A percentile compares a stretch with the other conserved stretches of the same genome.
Evolutionary conservation across 1,140 invertebrate species (phyloP).

Genomic region (Drosophila bocki): DNA sequence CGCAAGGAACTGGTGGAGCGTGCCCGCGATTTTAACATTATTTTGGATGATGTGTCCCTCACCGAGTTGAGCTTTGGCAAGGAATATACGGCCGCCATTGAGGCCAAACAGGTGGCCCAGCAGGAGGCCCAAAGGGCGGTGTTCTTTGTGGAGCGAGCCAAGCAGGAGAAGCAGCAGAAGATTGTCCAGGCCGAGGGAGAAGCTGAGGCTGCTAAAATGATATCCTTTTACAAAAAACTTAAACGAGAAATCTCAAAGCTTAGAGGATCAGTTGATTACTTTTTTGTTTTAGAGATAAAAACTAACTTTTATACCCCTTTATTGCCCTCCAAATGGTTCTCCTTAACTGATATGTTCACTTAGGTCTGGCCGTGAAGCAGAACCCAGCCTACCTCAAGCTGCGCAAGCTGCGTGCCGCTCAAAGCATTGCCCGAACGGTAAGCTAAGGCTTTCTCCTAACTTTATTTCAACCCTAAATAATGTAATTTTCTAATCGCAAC

Average conservation of each 20-base stretch:
- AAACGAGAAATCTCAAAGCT: not conserved
- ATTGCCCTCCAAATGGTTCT: slow-evolving; percentile 69
- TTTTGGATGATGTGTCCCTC: slow-evolving; percentile 99
- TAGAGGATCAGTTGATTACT: no score
- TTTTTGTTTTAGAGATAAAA: not conserved
- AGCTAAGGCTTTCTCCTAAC: slow-evolving; percentile 66
- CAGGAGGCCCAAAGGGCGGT: slow-evolving; percentile 99
- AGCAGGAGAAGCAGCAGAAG: slow-evolving; percentile 99
- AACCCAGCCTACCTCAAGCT: slow-evolving; percentile 99
- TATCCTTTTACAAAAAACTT: slow-evolving; percentile 89
- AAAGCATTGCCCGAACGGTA: slow-evolving; percentile 98
- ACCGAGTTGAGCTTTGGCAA: slow-evolving; percentile 99
- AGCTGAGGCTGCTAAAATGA: slow-evolving; percentile 98
- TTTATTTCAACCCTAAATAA: not conserved
- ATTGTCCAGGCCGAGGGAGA: slow-evolving; percentile 99
- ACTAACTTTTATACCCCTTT: not conserved
- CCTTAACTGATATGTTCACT: slow-evolving; percentile 91
- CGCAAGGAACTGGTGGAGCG: slow-evolving; percentile 97
- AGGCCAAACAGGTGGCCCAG: slow-evolving; percentile 99
- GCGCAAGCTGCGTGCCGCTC: slow-evolving; percentile 98
- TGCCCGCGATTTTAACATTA: slow-evolving; percentile 99
- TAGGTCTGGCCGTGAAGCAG: slow-evolving; percentile 96
- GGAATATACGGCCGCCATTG: slow-evolving; percentile 99
- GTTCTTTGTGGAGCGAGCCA: slow-evolving; percentile 98
- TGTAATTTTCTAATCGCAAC: slow-evolving; percentile 9